A percentile compares a stretch with the other conserved stretches of the same genome.
phyloP scores from a whole-genome alignment of 2,113 vertebrate species.

The Ardeotis arabs region DNA sequence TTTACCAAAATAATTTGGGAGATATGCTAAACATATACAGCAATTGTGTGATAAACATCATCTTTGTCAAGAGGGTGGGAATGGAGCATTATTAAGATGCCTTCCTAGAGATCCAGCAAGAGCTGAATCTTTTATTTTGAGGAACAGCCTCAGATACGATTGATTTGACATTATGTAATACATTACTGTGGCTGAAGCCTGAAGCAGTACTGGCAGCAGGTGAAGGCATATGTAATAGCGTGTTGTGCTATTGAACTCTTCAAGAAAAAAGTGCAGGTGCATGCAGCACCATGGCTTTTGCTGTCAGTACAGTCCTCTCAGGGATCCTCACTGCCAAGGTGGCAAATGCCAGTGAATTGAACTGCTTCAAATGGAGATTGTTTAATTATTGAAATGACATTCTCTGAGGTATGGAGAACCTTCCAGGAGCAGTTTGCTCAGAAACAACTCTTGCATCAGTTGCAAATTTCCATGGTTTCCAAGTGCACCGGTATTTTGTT shows the following conservation, averaged over 20 bases:
- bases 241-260: background rate
- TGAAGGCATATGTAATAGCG: background rate
- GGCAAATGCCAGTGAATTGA: background rate
- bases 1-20: conserved; percentile 7
- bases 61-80: background rate
- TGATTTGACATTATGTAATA: background rate
- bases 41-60: background rate
- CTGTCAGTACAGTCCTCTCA: background rate
- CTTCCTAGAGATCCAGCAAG: background rate
- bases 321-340: background rate
- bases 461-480: background rate
- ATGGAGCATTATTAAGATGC: background rate
- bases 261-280: background rate
- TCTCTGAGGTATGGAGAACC: background rate
- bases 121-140: background rate
- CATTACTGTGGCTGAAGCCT: background rate
- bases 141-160: background rate
- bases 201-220: background rate
- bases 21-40: background rate
- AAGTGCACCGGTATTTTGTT: background rate
- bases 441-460: background rate
- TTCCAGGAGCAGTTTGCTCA: background rate
- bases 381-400: background rate
- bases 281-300: background rate
- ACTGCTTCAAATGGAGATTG: background rate